Base-by-base conservation (phyloP, 2,113 vertebrate species). In the Pithys albifrons region DNA sequence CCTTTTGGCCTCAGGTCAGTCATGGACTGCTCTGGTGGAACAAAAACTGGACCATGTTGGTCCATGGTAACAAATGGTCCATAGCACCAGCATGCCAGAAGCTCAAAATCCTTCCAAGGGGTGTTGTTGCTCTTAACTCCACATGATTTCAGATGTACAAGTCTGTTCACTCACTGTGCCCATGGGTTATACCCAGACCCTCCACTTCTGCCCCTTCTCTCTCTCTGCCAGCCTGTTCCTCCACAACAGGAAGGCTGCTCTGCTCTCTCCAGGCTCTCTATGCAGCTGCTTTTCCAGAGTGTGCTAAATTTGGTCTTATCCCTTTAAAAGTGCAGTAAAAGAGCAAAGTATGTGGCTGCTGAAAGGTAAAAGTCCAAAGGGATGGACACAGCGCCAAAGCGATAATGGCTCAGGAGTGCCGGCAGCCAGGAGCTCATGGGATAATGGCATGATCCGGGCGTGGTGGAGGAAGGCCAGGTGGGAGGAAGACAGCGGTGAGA, bases 341-440 rank as follows among this genome's bases (percentile, higher is more conserved):
- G 95, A 62, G 84, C 77, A 25, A 90, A 93, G 82, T 35, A 7
- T 82, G 87, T 33, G 1, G 31, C 35, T 43, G 18, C 29, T 24
- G 84, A 1, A 18, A 31, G 94, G 88, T 75, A 3, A 96, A 97
- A 97, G 96, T 97, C 94, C 97, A 51, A 25, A 43, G 81, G 89
- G 85, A 88, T 5, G 86, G 88, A 79, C 37, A 2, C 48, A 15
- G 82, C 0, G 17, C 66, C 71, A 4, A 25, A 27, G 77, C n/a
- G 46, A 88, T 83, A 85, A 78, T 3, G 59, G 67, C 28, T 14
- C 33, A 22, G 52, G 82, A 29, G 41, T 0, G 43, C 69, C 2
- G 90, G 81, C 79, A 10, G 83, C 54, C 83, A 39, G 72, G 24
- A 85, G 59, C 20, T 57, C 43, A 2, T 0, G 80, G 59, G 4